Base-by-base conservation (phyloP, 2,113 vertebrate species). In the Microtus ochrogaster region DNA sequence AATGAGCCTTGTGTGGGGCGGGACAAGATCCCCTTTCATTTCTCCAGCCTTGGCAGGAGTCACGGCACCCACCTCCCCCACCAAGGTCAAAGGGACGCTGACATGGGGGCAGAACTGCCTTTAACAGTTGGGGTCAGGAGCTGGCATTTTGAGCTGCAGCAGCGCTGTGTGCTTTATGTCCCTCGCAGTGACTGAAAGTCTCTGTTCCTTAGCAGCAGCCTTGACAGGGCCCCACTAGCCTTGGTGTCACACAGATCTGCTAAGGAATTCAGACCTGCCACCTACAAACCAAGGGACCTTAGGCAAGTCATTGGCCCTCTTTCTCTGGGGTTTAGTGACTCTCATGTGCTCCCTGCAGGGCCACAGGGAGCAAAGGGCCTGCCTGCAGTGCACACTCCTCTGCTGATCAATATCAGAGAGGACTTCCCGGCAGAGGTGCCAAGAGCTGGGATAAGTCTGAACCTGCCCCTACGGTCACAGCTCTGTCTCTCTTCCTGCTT, bases 21-120 rank as follows among this genome's bases (percentile, higher is more conserved):
- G 92, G 96, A 98, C 97, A 98, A 98, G 91, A 95, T 95, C 81
- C 77, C 55, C 97, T 98, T 98, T 98, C 96, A 97, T 97, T 96
- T 94, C 92, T 4, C 5, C n/a, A 88, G 92, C 5, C 66, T 96
- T 97, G 95, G 97, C 96, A 94, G 84, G 77, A 78, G 82, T 90
- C 96, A 94, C 81, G 72, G 91, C 94, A 44, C 81, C 70, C 89
- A n/a, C n/a, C 72, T 89, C 77, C 82, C 82, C 52, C 2, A 22
- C 90, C 85, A 96, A 97, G 97, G 96, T 96, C 97, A 98, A 85
- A 84, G 85, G 0, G 55, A 95, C n/a, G 41, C 97, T 97, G 97
- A 97, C 97, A 94, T 78, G 36, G 44, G 91, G 84, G 52, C 79
- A 96, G 36, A 72, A 68, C 76, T 73, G 85, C 95, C 96, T 74